Evolutionary conservation across 2,797 vertebrate genomes (phyloP), one percentile per base, ranked within the genome.

Genomic region (Eulemur coronatus): DNA sequence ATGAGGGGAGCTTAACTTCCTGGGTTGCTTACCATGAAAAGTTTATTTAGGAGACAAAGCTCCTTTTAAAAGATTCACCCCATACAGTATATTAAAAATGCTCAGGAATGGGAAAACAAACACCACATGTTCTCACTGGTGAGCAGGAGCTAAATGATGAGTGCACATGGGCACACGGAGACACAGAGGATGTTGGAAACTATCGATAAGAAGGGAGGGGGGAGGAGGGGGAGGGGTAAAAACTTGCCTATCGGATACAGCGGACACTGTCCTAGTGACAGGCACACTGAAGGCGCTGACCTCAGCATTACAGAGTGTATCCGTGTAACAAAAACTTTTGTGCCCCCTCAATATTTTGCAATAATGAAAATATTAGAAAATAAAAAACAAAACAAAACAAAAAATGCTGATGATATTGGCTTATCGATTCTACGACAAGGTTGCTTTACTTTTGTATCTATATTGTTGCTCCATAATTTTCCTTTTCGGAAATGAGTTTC

Each of bases 31-130:
- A 75, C 55, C 85, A 18, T 73, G 95, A 79, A 89, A 94, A 85
- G 48, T 97, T 97, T 95, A 89, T 97, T 97, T 88, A 79, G 75
- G 50, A 97, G 46, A 57, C 80, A 95, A 97, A 73, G 80, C 12
- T 96, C 96, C 95, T 95, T 97, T 72, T 94, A 92, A 90, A 94
- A 89, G 24, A 80, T 65, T 88, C 78, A 92, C 67, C 72, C 38
- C 72, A 41, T 85, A 15, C 85, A 91, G 95, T 78, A 95, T 43
- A 65, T 59, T 94, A 89, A 98, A 93, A 90, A 96, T 89, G n/a
- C 61, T 13, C 63, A 65, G 63, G 63, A 9, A 65, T 9, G 63
- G 63, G 33, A 65, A 65, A 65, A 65, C 63, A 65, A n/a, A 65
- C 7, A 20, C 63, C 33, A 65, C 63, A 9, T 9, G 33, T n/a